Percentiles rank a stretch among this genome's conserved stretches.
phyloP scores from a whole-genome alignment of 2,113 vertebrate genomes.

The Petrocephalus microphthalmus region DNA sequence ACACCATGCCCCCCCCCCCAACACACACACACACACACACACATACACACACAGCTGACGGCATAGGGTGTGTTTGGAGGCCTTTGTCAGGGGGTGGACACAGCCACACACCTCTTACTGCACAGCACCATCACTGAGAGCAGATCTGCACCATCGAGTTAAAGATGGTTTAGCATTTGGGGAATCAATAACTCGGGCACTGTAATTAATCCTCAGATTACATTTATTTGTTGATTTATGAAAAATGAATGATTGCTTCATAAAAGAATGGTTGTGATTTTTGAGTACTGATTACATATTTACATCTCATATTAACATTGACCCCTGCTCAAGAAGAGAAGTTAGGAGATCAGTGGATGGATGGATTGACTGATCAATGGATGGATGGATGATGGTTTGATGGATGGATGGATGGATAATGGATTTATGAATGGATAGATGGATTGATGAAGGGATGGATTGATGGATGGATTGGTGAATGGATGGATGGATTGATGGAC shows the following conservation, averaged over 20 bases:
- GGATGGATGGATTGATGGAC: background rate
- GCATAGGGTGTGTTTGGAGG: background rate
- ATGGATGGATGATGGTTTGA: no score
- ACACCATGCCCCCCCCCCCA: background rate
- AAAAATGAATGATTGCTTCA: background rate
- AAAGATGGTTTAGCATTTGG: background rate
- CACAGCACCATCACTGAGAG: background rate
- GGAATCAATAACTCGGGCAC: background rate
- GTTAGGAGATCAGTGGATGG: background rate
- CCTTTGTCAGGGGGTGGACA: background rate
- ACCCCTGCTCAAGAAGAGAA: background rate
- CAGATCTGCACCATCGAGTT: background rate
- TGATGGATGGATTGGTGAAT: background rate
- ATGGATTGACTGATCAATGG: background rate
- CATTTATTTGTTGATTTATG: background rate
- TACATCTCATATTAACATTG: background rate
- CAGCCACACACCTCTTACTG: background rate
- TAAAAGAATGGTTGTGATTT: background rate
- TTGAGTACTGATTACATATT: background rate
- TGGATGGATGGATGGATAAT: no score
- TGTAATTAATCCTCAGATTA: background rate
- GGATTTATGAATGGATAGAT: no score
- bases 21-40: no score
- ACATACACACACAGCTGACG: background rate
- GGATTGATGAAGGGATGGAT: no score